Evolutionary conservation across 2,888 invertebrate genomes (phyloP), one percentile per base, ranked within the genome.

Genomic region (Altica lythri): DNA sequence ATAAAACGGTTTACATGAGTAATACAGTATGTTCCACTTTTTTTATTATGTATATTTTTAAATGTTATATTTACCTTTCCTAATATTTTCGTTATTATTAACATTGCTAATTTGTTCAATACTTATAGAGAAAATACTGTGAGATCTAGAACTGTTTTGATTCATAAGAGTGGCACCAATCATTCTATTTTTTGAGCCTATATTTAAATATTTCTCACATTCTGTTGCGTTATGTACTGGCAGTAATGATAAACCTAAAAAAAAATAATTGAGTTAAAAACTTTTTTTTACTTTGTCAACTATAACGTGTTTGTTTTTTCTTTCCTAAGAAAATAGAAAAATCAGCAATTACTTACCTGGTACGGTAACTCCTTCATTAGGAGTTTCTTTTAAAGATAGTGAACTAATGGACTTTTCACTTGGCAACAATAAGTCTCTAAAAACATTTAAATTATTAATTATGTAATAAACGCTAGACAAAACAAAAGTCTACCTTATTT

Each of bases 161-260:
- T 94, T 94, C 94, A 94, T 94, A 42, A 91, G 80, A 0, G 94
- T 95, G 0, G 92, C 86, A 0, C 92, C 94, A 0, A 88, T 87
- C 10, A 90, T 85, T 22, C 94, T 80, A 73, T 91, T 89, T 63
- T 84, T 85, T 76, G 91, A 89, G 0, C 94, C 94, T 46, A 83
- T 75, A 34, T 83, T 83, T 76, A 94, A 83, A 47, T 92, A 79
- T 14, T 81, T 77, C 60, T 89, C 86, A 70, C 93, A 93, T 67
- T 93, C 90, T 0, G 77, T 68, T 0, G 89, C 88, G 72, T 86
- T 86, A 64, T 90, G 89, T 1, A 93, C 92, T 0, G 89, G 82
- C 67, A 89, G 88, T 64, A 83, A 81, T 1, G 88, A 86, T 30
- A 92, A 74, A 38, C 86, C 85, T 84, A 65, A 34, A 57, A 55